These are phyloP conservation scores for Arenicola marina DNA, from an alignment of 2,888 invertebrate genomes.

Conservation along the genomic window DNA sequence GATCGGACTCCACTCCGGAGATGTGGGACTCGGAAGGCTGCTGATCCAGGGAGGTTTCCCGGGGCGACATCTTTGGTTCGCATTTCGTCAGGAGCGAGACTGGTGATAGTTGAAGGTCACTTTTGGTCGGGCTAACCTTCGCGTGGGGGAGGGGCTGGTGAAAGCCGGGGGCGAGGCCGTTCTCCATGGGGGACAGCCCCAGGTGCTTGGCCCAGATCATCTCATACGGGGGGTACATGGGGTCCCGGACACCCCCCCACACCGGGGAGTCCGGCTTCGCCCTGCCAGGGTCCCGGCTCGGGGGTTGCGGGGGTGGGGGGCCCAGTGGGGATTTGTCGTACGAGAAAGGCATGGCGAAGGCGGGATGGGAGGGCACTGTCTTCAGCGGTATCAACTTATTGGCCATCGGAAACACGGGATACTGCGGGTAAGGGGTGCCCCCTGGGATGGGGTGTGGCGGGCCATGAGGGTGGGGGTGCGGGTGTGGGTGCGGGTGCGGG, in stretches of 20 bases:
- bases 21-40: too few relatives aligned
- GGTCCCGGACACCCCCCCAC: neutral
- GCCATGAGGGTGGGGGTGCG: too few relatives aligned
- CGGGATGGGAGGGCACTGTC: constrained; percentile 10
- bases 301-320: neutral
- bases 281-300: neutral
- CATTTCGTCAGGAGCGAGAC: neutral
- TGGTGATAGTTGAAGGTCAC: too few relatives aligned
- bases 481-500: too few relatives aligned
- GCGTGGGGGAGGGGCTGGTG: neutral
- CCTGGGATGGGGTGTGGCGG: neutral
- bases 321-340: constrained; percentile 6
- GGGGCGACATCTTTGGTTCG: neutral
- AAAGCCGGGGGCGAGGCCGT: neutral
- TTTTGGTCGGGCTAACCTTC: neutral
- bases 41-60: neutral
- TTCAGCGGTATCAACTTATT: constrained; percentile 18
- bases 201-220: constrained; percentile 31
- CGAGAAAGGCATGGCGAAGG: constrained; percentile 16
- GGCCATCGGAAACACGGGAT: constrained; percentile 22
- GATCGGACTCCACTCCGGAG: too few relatives aligned
- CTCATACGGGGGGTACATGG: constrained; percentile 24
- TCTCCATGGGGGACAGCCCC: constrained; percentile 13
- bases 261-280: neutral
- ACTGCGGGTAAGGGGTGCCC: constrained; percentile 5